A percentile compares a stretch with the other conserved stretches of the same genome.
Evolutionary conservation across 2,113 vertebrate species (phyloP).

Genomic region (Antennarius striatus): DNA sequence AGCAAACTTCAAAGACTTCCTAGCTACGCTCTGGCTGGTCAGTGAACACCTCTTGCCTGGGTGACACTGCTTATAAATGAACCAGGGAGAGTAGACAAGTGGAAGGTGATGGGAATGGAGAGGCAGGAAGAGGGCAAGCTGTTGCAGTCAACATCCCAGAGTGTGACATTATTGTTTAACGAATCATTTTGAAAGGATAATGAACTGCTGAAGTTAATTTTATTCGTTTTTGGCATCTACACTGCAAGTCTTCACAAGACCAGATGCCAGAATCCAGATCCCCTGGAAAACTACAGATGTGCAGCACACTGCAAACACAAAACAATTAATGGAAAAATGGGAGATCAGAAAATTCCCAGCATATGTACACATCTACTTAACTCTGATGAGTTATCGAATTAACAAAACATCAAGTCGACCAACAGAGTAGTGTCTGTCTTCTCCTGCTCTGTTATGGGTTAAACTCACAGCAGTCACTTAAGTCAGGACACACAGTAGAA

Average conservation of each 20-base stretch:
- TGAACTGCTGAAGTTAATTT: neutral
- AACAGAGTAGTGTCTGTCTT: too few relatives aligned
- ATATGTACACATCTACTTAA: too few relatives aligned
- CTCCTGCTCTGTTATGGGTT: too few relatives aligned
- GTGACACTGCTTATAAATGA: conserved; percentile 32
- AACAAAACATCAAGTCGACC: too few relatives aligned
- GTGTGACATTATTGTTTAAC: conserved; percentile 1
- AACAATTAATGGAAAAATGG: too few relatives aligned
- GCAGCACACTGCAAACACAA: too few relatives aligned
- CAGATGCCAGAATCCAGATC: conserved; percentile 2
- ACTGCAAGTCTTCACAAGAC: conserved; percentile 2
- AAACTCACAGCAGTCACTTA: too few relatives aligned
- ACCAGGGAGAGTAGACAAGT: conserved; percentile 5
- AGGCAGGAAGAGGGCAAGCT: conserved; percentile 5
- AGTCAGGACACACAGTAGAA: too few relatives aligned
- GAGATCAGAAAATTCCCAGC: too few relatives aligned
- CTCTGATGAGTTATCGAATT: too few relatives aligned
- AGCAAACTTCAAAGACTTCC: conserved; percentile 67
- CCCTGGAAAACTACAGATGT: neutral
- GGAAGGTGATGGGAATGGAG: neutral
- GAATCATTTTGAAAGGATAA: conserved; percentile 36
- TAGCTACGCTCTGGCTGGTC: conserved; percentile 38
- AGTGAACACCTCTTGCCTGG: conserved; percentile 11
- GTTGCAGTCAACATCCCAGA: conserved; percentile 6
- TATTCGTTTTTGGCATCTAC: neutral